Evolutionary conservation across 1,140 invertebrate species (phyloP), one percentile per base, ranked within the genome.

Genomic region (Drosophila tani): DNA sequence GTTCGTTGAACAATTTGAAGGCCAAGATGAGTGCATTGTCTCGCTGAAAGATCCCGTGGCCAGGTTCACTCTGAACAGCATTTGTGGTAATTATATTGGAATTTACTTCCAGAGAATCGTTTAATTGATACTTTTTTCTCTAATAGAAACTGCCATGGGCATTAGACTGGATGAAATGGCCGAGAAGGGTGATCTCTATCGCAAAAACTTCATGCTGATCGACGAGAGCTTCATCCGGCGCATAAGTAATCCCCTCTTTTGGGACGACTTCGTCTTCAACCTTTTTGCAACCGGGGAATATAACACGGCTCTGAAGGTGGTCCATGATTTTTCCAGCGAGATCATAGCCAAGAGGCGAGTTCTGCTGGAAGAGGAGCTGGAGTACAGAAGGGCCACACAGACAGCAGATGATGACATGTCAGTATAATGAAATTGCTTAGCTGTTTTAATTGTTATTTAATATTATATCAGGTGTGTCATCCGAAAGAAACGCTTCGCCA

Each of bases 71-170:
- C 93, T 98, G 11, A 96, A 97, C 82, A 94, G 96, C n/a, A 96
- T 97, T 82, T 96, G 96, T 91, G 96, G 97, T 94, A 75, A 58
- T 50, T 21, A 17, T 12, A 7, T 49, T 0, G 0, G 27, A 35
- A 8, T 2, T 6, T 8, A 8, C 5, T 15, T 11, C 3, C 17
- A 0, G 5, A 9, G 32, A 0, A 19, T 9, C 24, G 5, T 38
- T 12, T 2, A 46, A 7, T 2, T 2, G 0, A 8, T n/a, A 1
- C 47, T 2, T 53, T 59, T 8, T 17, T 15, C 1, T n/a, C 5
- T 0, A 5, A 6, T 68, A 96, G 96, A 97, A 93, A 96, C 96
- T 17, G 96, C 96, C 15, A 97, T 98, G 96, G 97, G 97, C 2
- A 94, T 94, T 19, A 94, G 94, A 56, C 50, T 93, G 5, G 81